These are phyloP conservation scores for Parnassius orleans DNA, from an alignment of 2,888 invertebrate genomes.

Conservation along the genomic window DNA sequence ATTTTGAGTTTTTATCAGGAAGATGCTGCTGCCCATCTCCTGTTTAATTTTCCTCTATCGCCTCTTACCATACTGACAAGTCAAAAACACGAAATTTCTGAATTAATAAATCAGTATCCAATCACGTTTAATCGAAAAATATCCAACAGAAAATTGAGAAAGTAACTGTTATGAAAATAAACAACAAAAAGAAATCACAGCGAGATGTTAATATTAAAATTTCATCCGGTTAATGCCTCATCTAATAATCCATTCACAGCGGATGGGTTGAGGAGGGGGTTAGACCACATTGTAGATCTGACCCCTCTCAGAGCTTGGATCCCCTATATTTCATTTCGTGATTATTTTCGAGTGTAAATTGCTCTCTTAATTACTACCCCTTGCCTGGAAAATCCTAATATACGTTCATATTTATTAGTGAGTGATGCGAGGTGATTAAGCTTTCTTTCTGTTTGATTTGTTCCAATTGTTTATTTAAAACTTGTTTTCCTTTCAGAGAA, in stretches of 20 bases:
- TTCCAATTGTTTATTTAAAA: too few relatives aligned
- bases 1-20: too few relatives aligned
- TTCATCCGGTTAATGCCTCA: slow-evolving; percentile 34
- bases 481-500: background rate
- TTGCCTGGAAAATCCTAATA: background rate
- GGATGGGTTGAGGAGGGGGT: slow-evolving; percentile 16
- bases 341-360: slow-evolving; percentile 11
- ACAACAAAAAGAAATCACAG: slow-evolving; percentile 31
- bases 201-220: slow-evolving; percentile 30
- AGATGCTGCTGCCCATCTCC: too few relatives aligned
- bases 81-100: too few relatives aligned
- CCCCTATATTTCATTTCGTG: slow-evolving; percentile 2
- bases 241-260: slow-evolving; percentile 38
- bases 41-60: too few relatives aligned
- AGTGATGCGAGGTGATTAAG: background rate
- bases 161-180: slow-evolving; percentile 26
- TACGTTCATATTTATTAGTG: background rate
- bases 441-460: too few relatives aligned
- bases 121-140: slow-evolving; percentile 3
- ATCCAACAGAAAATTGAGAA: slow-evolving; percentile 6
- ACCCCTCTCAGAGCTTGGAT: background rate
- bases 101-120: too few relatives aligned
- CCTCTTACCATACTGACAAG: too few relatives aligned
- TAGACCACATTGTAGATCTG: background rate
- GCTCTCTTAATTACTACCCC: slow-evolving; percentile 16